phyloP scores from a whole-genome alignment of 2,113 vertebrate species.

The Ceuthmochares aereus region DNA sequence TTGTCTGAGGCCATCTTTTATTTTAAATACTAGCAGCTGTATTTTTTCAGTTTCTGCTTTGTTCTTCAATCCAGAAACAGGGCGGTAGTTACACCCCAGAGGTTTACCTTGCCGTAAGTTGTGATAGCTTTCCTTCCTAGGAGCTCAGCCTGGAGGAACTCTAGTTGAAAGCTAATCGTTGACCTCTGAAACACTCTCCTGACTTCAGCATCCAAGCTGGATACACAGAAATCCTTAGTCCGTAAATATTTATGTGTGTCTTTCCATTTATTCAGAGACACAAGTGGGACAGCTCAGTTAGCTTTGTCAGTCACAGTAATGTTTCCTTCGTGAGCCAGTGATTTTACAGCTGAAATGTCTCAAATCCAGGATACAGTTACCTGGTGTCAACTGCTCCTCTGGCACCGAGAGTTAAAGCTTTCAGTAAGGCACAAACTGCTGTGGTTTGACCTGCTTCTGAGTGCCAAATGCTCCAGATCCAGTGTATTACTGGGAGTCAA shows the following conservation, averaged over 20 bases:
- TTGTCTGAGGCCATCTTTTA: background rate
- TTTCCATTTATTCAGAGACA: background rate
- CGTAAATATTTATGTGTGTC: background rate
- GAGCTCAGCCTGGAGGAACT: background rate
- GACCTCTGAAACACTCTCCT: background rate
- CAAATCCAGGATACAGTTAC: background rate
- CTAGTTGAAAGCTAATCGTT: background rate
- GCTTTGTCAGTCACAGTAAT: background rate
- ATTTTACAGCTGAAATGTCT: background rate
- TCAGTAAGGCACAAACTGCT: constrained; percentile 18
- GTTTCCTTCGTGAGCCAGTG: background rate
- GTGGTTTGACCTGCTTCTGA: background rate
- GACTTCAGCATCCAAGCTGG: background rate
- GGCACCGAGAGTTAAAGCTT: background rate
- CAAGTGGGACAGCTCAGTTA: background rate
- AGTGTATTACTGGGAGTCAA: background rate
- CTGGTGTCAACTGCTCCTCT: background rate
- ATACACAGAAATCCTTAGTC: background rate
- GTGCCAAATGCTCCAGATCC: background rate
- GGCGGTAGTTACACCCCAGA: background rate
- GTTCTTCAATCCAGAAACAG: constrained; percentile 10
- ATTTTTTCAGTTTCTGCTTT: background rate
- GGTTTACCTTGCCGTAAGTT: background rate
- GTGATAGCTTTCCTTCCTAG: background rate
- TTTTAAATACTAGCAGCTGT: background rate